These are phyloP conservation scores for Apotomis capreana DNA, from an alignment of 2,888 invertebrate species.

Conservation along the genomic window DNA sequence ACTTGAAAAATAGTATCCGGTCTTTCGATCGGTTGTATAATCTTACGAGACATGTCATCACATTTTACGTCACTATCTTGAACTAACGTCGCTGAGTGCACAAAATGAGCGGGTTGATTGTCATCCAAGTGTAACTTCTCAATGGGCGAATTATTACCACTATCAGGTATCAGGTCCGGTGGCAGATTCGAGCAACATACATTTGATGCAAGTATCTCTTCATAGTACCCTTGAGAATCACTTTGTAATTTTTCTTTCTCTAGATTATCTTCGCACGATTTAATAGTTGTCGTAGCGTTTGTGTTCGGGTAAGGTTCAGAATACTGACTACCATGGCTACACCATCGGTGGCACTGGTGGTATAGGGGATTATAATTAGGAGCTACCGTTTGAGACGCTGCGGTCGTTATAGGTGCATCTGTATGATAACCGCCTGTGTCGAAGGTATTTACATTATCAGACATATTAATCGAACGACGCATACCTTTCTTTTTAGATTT, in stretches of 20 bases:
- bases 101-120: background rate
- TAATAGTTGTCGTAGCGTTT: background rate
- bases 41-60: background rate
- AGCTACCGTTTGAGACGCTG: too few relatives aligned
- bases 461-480: background rate
- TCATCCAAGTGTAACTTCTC: background rate
- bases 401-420: too few relatives aligned
- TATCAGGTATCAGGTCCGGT: background rate
- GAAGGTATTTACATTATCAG: background rate
- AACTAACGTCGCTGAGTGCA: background rate
- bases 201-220: background rate
- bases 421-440: too few relatives aligned
- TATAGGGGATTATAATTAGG: background rate
- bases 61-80: background rate
- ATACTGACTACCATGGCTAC: constrained; percentile 1
- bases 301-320: background rate
- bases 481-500: background rate
- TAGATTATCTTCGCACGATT: background rate
- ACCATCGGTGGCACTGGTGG: background rate
- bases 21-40: background rate
- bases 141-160: background rate
- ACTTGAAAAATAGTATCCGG: background rate
- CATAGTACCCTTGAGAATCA: background rate
- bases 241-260: background rate
- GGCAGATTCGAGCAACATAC: constrained; percentile 1